A percentile compares a stretch with the other conserved stretches of the same genome.
phyloP scores from a whole-genome alignment of 2,888 invertebrate species.

The Papilio demoleus region DNA sequence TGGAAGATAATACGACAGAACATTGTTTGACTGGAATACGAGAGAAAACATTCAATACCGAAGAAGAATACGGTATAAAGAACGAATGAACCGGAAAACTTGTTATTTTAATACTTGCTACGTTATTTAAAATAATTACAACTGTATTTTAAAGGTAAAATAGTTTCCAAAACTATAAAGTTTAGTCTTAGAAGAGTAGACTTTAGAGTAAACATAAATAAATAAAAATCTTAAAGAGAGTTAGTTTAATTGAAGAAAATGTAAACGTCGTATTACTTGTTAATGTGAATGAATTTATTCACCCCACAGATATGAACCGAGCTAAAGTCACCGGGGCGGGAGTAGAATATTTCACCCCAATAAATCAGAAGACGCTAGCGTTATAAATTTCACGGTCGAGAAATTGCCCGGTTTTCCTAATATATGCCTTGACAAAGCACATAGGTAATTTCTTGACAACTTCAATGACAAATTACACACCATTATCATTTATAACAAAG shows the following conservation, averaged over 20 bases:
- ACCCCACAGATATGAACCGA: conserved; percentile 4
- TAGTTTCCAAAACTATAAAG: too few species aligned
- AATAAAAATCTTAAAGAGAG: not conserved
- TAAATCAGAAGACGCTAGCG: conserved; percentile 20
- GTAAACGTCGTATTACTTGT: not conserved
- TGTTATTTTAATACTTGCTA: too few species aligned
- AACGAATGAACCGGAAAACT: too few species aligned
- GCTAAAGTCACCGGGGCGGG: not conserved
- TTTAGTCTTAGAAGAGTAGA: too few species aligned
- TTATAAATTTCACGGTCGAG: conserved; percentile 82
- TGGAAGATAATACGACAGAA: not conserved
- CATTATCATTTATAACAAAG: not conserved
- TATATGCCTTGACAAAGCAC: conserved; percentile 29
- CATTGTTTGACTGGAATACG: not conserved
- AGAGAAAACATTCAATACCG: not conserved
- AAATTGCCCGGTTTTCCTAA: conserved; percentile 64
- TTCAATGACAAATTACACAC: not conserved
- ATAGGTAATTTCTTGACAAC: conserved; percentile 17
- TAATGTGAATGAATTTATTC: not conserved
- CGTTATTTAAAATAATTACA: too few species aligned
- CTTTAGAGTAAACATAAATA: not conserved
- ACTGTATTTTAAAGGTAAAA: too few species aligned
- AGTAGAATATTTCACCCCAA: conserved; percentile 12
- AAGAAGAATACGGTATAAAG: not conserved
- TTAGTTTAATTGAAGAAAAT: not conserved